phyloP scores from a whole-genome alignment of 2,113 vertebrate genomes.

The Trichechus manatus region DNA sequence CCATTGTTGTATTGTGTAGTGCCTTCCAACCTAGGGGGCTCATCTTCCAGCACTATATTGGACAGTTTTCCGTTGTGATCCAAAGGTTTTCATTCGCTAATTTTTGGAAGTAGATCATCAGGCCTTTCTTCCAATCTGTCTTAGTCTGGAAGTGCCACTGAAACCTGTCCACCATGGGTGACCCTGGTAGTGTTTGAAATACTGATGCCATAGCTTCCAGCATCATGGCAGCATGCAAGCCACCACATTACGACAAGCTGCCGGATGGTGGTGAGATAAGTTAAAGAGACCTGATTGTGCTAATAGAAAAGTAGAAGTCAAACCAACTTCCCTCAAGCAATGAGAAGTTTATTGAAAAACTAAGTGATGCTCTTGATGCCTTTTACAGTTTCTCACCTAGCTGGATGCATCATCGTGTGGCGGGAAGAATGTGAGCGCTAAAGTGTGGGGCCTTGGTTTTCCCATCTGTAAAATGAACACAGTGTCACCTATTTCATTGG shows the following conservation, averaged over 20 bases:
- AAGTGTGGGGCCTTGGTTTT: not conserved
- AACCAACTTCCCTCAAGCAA: not conserved
- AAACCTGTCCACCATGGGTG: not conserved
- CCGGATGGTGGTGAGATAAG: not conserved
- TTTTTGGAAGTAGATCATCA: not conserved
- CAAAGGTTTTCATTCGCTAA: not conserved
- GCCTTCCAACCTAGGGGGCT: not conserved
- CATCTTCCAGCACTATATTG: not conserved
- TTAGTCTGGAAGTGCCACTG: not conserved
- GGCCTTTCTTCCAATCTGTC: not conserved
- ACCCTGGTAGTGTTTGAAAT: not conserved
- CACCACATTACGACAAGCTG: not conserved
- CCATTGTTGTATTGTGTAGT: not conserved
- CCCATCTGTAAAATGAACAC: not conserved
- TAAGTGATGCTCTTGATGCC: not conserved
- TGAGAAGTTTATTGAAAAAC: not conserved
- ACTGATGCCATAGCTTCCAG: not conserved
- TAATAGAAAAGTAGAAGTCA: not conserved
- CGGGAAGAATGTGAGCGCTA: not conserved
- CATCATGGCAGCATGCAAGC: not conserved
- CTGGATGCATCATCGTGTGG: not conserved
- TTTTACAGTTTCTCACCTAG: not conserved
- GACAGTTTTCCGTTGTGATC: not conserved
- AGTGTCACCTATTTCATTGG: not conserved
- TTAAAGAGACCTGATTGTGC: not conserved